Percentiles rank a stretch among this genome's conserved stretches.
phyloP scores from a whole-genome alignment of 1,140 invertebrate species.

The Solen grandis region DNA sequence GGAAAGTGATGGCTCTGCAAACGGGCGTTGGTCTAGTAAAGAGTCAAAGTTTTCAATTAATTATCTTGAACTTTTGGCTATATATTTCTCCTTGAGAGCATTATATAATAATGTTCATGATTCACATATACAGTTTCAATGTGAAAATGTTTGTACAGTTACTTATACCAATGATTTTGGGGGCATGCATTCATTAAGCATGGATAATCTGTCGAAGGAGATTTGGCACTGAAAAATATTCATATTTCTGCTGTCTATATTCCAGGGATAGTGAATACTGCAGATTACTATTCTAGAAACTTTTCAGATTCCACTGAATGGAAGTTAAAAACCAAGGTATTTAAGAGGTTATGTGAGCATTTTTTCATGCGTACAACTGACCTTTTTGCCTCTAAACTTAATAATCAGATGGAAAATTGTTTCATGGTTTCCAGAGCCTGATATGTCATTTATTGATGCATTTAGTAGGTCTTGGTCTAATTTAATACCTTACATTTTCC shows the following conservation, averaged over 20 bases:
- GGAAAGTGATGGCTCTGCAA: not conserved
- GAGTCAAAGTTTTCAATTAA: conserved; percentile 48
- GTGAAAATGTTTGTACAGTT: conserved; percentile 52
- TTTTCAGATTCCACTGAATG: conserved; percentile 23
- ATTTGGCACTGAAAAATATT: conserved; percentile 54
- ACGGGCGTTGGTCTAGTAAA: conserved; percentile 34
- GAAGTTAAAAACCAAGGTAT: conserved; percentile 27
- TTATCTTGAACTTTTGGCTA: conserved; percentile 51
- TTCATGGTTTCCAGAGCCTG: conserved; percentile 23
- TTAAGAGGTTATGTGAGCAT: conserved; percentile 21
- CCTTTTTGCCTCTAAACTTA: conserved; percentile 18
- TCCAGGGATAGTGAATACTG: conserved; percentile 26
- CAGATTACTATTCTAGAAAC: conserved; percentile 50
- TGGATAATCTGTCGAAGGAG: conserved; percentile 20
- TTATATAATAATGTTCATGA: not conserved
- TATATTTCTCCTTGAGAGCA: conserved; percentile 14
- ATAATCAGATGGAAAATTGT: conserved; percentile 14
- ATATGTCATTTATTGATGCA: not conserved
- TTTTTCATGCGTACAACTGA: conserved; percentile 11
- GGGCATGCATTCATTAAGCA: not conserved
- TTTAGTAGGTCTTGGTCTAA: not conserved
- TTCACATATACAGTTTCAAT: conserved; percentile 18
- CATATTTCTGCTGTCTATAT: conserved; percentile 35
- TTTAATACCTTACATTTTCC: conserved; percentile 22
- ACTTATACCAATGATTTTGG: too few relatives aligned